Base-by-base conservation (phyloP, 1,140 invertebrate genomes). In the Lanistes nyassanus region DNA sequence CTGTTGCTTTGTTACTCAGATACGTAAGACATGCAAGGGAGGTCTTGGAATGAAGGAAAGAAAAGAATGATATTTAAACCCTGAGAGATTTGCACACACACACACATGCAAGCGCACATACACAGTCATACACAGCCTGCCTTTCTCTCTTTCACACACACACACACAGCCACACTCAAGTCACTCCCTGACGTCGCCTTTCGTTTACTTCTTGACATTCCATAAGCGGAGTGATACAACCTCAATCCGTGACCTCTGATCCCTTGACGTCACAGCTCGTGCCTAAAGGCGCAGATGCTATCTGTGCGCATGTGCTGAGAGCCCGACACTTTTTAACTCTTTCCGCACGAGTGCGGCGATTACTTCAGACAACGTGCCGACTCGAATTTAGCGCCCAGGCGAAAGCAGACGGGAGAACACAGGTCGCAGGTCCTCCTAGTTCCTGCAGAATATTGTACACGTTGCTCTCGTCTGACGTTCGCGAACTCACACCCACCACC, bases 281-380 rank as follows among this genome's bases (percentile, higher is more conserved):
- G 69, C 53, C 69, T n/a, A n/a, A 71, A 58, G 53, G 23, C 51
- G 47, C 68, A 51, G 69, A 71, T 71, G 51, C 69, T 71, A 71
- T 71, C 69, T 71, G 51, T 58, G 69, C 69, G 69, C 69, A 71
- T 71, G 69, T 71, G 69, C 58, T 71, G 69, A 71, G 58, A 71
- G 58, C 51, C 51, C 47, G 51, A 56, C 69, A 71, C 69, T 71
- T 71, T 71, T 53, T 58, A n/a, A 51, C 69, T 71, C 55, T 58
- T 71, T 71, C 34, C 55, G 34, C 55, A n/a, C 55, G 69, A 71
- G 53, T 34, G 6, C 13, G 53, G 37, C 69, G 69, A 71, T 71
- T 56, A 71, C 29, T 21, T 16, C 7, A 36, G 69, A 71, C 69
- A 71, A 71, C 19, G 55, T 71, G 69, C 53, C 69, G 29, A 58